Base-by-base conservation (phyloP, 2,797 vertebrate species). In the Sparus aurata region DNA sequence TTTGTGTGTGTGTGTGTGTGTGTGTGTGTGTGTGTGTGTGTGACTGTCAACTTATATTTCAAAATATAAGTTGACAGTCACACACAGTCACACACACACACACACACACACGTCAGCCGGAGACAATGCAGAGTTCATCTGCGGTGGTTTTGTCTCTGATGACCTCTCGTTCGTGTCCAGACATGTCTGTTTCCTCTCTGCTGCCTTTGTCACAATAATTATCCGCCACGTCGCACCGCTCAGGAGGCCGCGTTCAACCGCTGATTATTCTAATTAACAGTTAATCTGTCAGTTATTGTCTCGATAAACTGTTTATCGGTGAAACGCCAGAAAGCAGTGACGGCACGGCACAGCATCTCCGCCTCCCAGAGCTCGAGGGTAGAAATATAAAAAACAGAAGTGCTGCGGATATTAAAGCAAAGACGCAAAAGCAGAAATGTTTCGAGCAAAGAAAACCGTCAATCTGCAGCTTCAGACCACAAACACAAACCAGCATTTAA, bases 41-140 rank as follows among this genome's bases (percentile, higher is more conserved):
- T 54, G n/a, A n/a, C n/a, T n/a, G n/a, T n/a, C n/a, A n/a, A n/a
- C n/a, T n/a, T n/a, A n/a, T n/a, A n/a, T n/a, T n/a, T n/a, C n/a
- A n/a, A n/a, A 68, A 72, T 63, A 54, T 65, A 80, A 69, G 82
- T 47, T 23, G 23, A 34, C n/a, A 50, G 59, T 41, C 67, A 30
- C 50, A 47, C 18, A 23, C 53, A 67, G 50, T 52, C 69, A 47
- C 17, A 23, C 52, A 67, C 50, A 52, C 69, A 22, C 47, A 65
- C 2, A 27, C 59, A 60, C 30, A 60, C 75, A 50, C 11, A 12
- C 15, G 13, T 41, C 69, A 74, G 18, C 22, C 4, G 13, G 45
- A 75, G 38, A 86, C 75, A 81, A 79, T 63, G 54, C 61, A 60
- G 53, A 74, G 60, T 62, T 77, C 63, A 75, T 75, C 49, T 63